Base-by-base conservation (phyloP, 30 jellyfish, hydroid and myxozoan genomes). In the Rhopilema esculentum region DNA sequence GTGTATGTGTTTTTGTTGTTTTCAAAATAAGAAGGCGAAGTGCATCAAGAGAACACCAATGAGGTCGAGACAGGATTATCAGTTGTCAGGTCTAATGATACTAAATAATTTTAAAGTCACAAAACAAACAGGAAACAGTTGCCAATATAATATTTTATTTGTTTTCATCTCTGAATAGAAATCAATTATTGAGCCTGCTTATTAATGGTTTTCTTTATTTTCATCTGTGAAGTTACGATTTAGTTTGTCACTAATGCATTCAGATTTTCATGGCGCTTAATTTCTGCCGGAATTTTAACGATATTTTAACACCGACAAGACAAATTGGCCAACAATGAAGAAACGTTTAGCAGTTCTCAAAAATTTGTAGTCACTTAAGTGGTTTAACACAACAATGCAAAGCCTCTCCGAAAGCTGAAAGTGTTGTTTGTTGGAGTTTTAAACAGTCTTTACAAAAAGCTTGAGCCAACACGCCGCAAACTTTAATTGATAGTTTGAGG, bases 391-490 rank as follows among this genome's bases (percentile, higher is more conserved):
- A 49, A 33, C 69, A 73, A 73, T 73, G 84, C 63, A 8, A 33
- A 22, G 18, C 29, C 57, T 21, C 72, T 65, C 89, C 57, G 72
- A 80, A 31, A 64, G 25, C 67, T 29, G 61, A 50, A 63, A 29
- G 67, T 25, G 57, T 66, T 66, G 64, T 33, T 80, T 48, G 62
- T 65, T 71, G 21, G 21, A 48, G 29, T 27, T 52, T 80, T 1
- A 48, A 80, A 64, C 33, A 23, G 21, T 62, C 25, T 8, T 33
- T n/a, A 48, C 49, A 31, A 57, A 78, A 63, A 50, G 81, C 71
- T 31, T 80, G 49, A 27, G 23, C 64, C 24, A 48, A 21, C 64
- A 22, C 67, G 89, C 89, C 89, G 89, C 81, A 80, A 67, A 80
- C 89, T 80, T 31, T 28, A 53, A 70, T 70, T 24, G 80, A 24